Evolutionary conservation across 1,140 invertebrate species (phyloP).

Genomic region (Diachasmimorpha longicaudata): DNA sequence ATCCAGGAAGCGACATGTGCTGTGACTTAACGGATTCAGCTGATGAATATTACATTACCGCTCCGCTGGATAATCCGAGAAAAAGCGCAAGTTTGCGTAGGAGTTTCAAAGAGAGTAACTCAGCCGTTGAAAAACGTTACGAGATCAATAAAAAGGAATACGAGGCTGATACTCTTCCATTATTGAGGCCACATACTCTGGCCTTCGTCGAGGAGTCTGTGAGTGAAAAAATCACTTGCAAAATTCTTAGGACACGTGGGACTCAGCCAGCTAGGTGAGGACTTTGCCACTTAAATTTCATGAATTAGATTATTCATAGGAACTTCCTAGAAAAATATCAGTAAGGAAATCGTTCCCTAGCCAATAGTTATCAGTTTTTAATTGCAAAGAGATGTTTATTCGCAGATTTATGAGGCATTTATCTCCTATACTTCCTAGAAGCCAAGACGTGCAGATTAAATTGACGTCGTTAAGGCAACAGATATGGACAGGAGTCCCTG

Average conservation of each 20-base stretch:
- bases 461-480: constrained; percentile 64
- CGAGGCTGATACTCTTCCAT: constrained; percentile 5
- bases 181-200: constrained; percentile 61
- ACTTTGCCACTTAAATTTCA: not conserved
- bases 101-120: constrained; percentile 12
- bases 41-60: constrained; percentile 52
- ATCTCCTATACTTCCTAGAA: constrained; percentile 46
- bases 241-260: constrained; percentile 57
- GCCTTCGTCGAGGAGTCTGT: constrained; percentile 62
- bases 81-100: constrained; percentile 24
- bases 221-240: constrained; percentile 47
- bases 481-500: constrained; percentile 64
- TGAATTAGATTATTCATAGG: too few species aligned
- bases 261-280: constrained; percentile 60
- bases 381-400: not conserved
- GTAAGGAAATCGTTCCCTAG: too few species aligned
- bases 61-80: constrained; percentile 13
- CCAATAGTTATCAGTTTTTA: too few species aligned
- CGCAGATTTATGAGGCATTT: constrained; percentile 38
- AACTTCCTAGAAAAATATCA: too few species aligned
- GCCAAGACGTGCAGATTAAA: constrained; percentile 65
- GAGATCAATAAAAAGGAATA: constrained; percentile 21
- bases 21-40: constrained; percentile 58
- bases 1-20: constrained; percentile 64
- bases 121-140: not conserved